Evolutionary conservation across 2,888 invertebrate species (phyloP), one percentile per base, ranked within the genome.

Genomic region (Lepidochrysops patricia): DNA sequence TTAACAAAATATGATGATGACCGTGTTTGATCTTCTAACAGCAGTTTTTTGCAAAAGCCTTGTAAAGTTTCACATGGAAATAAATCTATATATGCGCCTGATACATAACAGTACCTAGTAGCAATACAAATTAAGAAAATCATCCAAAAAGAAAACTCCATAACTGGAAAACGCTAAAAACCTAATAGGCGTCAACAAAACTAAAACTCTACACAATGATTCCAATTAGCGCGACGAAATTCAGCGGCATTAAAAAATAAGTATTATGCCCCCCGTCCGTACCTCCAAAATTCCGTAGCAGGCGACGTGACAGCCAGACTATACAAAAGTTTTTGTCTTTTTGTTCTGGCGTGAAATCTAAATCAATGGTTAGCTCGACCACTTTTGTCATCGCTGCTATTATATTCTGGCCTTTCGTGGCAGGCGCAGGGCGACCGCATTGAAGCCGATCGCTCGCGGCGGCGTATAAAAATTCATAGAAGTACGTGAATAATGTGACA

Each of bases 301-400:
- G 15, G 15, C 54, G 52, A 52, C 27, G 32, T 32, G 54, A 54
- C 54, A 54, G 29, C 54, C 54, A 54, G 54, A 29, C 52, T 29
- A 75, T 75, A 85, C 82, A 88, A 85, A 82, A 73, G 81, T 72
- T 70, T 71, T 82, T 75, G 70, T 76, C 83, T 83, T 84, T 86
- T 84, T 80, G 73, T 68, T 68, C 76, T 76, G 72, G 79, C 81
- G 75, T 76, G 74, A 79, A 86, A 83, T 81, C 80, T 80, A 84
- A 88, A 88, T 88, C 88, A 87, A 87, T 87, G 88, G 88, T 85
- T 77, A 84, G 82, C 75, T 71, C 79, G 72, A 76, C 78, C 80
- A 85, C 84, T 86, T 87, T 84, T 87, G 82, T 85, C 83, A 83
- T 84, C 80, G 81, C 80, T 74, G 72, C 83, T 72, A 82, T 83